These are phyloP conservation scores for Casuarius casuarius DNA, from an alignment of 2,113 vertebrate species.

Conservation along the genomic window DNA sequence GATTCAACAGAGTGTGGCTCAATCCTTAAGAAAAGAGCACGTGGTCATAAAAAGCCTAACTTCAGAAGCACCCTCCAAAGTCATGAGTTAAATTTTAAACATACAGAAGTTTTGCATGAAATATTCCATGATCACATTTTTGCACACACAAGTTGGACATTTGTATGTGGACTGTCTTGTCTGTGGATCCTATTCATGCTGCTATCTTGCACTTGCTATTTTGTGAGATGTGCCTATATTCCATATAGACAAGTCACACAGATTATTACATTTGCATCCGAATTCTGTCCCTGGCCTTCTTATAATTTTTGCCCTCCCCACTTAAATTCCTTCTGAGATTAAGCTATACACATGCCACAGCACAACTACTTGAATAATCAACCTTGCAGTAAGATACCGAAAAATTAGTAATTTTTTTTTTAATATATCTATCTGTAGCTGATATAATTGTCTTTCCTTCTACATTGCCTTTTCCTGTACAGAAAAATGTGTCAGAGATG, in stretches of 20 bases:
- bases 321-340: background rate
- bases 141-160: background rate
- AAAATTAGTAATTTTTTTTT: background rate
- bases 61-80: conserved; percentile 17
- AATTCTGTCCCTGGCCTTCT: background rate
- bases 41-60: background rate
- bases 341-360: background rate
- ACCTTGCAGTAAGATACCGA: background rate
- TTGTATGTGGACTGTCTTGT: background rate
- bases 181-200: background rate
- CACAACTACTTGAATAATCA: background rate
- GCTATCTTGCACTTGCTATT: background rate
- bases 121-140: background rate
- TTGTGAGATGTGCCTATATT: background rate
- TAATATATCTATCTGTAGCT: background rate
- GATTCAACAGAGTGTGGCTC: background rate
- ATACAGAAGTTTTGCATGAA: background rate
- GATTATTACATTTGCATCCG: background rate
- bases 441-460: background rate
- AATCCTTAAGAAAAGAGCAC: background rate
- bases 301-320: background rate
- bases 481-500: background rate
- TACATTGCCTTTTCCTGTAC: background rate
- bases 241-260: background rate
- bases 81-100: conserved; percentile 3